These are phyloP conservation scores for Sphaerodactylus townsendi DNA, from an alignment of 2,113 vertebrate species.

Conservation along the genomic window DNA sequence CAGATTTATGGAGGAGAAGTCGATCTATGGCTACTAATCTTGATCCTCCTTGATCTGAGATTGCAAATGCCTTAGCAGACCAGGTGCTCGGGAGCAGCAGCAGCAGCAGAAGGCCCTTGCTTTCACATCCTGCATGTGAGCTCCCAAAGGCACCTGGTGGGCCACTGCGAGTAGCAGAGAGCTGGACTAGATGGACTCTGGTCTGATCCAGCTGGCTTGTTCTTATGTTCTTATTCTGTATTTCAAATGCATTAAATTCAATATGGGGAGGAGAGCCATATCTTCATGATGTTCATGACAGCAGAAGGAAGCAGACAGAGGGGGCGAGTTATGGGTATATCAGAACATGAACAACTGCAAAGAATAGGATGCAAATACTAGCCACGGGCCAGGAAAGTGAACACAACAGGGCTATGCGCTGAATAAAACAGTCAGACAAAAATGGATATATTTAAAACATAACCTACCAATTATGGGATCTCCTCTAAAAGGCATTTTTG, in stretches of 20 bases:
- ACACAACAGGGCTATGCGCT: not conserved
- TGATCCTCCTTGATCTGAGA: no score
- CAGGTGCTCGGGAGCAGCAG: no score
- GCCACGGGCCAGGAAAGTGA: not conserved
- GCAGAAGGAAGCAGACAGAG: not conserved
- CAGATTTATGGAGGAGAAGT: no score
- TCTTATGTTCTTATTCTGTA: no score
- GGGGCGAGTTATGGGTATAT: not conserved
- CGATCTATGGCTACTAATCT: no score
- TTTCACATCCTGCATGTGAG: no score
- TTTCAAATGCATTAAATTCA: not conserved
- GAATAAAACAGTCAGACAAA: not conserved
- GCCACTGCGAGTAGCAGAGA: no score
- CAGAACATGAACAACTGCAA: not conserved
- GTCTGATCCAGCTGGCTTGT: no score
- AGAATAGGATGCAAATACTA: not conserved
- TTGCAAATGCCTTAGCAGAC: no score
- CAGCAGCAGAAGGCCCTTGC: no score
- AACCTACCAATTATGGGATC: constrained; percentile 81
- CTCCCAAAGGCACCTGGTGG: no score
- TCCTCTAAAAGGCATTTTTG: constrained; percentile 87
- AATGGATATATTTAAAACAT: not conserved
- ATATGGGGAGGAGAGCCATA: not conserved
- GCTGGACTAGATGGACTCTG: no score
- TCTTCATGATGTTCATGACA: not conserved